Conservation (phyloP, 1,140 invertebrate genomes). For the Drosophila pruinosa region DNA sequence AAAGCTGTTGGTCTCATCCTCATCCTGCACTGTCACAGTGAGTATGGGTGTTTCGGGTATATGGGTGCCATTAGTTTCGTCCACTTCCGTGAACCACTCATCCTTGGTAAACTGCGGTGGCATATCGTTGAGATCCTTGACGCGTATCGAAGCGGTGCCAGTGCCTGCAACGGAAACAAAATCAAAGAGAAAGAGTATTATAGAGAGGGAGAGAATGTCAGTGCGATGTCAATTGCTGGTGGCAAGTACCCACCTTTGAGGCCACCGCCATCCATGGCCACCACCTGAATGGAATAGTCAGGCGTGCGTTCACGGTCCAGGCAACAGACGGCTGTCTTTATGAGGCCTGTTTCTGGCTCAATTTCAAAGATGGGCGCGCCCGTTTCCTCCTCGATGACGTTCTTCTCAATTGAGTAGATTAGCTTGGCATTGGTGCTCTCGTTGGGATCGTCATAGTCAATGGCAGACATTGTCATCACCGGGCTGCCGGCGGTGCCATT, state of each 20-base stretch:
- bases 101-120: constrained; percentile 87
- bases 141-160: constrained; percentile 85
- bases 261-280: constrained; percentile 86
- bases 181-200: constrained; percentile 28
- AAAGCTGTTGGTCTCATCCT: constrained; percentile 86
- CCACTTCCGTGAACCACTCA: constrained; percentile 87
- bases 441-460: constrained; percentile 88
- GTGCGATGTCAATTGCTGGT: neutral
- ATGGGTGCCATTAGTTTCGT: constrained; percentile 86
- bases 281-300: constrained; percentile 87
- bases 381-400: constrained; percentile 87
- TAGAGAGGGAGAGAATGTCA: neutral
- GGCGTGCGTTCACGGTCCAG: constrained; percentile 87
- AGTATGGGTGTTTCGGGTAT: constrained; percentile 86
- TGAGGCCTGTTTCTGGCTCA: constrained; percentile 86
- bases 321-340: constrained; percentile 87
- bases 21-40: constrained; percentile 87
- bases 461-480: constrained; percentile 88
- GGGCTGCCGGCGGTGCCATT: constrained; percentile 86
- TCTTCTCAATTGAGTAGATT: constrained; percentile 88
- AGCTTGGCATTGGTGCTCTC: constrained; percentile 87
- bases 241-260: constrained; percentile 83
- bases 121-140: constrained; percentile 87
- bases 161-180: constrained; percentile 67
- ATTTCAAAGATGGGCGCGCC: constrained; percentile 87